phyloP scores from a whole-genome alignment of 2,888 invertebrate genomes.

The Chalcis sispes region DNA sequence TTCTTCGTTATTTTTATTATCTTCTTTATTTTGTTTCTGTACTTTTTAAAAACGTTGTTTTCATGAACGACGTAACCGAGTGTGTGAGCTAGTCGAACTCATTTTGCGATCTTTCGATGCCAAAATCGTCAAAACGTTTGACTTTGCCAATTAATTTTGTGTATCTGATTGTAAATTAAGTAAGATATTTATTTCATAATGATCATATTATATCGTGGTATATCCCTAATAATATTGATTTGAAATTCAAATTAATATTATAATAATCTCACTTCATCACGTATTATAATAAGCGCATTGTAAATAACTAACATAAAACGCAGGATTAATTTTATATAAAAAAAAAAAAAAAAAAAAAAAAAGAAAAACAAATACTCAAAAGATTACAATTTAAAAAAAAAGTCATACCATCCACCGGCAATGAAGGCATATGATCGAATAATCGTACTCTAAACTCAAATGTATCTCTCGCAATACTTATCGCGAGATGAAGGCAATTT shows the following conservation, averaged over 20 bases:
- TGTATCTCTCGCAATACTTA: not conserved
- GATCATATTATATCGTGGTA: too few species aligned
- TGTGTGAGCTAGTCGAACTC: constrained; percentile 73
- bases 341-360: not conserved
- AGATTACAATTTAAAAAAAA: not conserved
- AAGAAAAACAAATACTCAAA: too few species aligned
- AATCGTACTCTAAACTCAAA: not conserved
- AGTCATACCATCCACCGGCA: constrained; percentile 9
- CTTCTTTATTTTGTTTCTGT: constrained; percentile 55
- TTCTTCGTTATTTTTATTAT: constrained; percentile 1
- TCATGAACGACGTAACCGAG: constrained; percentile 62
- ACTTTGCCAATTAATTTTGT: constrained; percentile 35
- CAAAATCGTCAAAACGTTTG: constrained; percentile 54
- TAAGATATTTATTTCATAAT: too few species aligned
- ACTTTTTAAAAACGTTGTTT: constrained; percentile 51
- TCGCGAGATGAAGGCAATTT: constrained; percentile 51
- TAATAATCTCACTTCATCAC: too few species aligned
- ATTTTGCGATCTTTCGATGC: constrained; percentile 63
- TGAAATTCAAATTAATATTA: too few species aligned
- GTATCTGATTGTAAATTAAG: not conserved
- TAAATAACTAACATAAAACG: not conserved
- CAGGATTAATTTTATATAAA: not conserved
- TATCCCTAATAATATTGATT: too few species aligned
- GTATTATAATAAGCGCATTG: too few species aligned
- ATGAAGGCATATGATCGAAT: constrained; percentile 48